These are phyloP conservation scores for Galeopsomyia nigrocyanea DNA, from an alignment of 2,888 invertebrate species.

Conservation along the genomic window DNA sequence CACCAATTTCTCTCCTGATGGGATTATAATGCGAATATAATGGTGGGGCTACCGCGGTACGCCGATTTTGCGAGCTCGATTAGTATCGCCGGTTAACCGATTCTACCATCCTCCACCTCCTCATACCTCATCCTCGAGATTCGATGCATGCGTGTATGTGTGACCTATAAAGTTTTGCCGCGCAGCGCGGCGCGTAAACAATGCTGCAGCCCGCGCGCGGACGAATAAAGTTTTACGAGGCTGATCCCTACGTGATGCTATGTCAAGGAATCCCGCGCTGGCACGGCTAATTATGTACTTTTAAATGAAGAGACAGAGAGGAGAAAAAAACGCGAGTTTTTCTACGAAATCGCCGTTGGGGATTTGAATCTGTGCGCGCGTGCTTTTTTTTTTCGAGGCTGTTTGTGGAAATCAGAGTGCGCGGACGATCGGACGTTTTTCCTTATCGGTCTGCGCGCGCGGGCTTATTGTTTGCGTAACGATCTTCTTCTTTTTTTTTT, in stretches of 20 bases:
- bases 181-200: too few relatives aligned
- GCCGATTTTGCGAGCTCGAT: constrained; percentile 50
- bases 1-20: constrained; percentile 54
- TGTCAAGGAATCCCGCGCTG: too few relatives aligned
- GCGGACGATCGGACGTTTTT: constrained; percentile 25
- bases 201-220: too few relatives aligned
- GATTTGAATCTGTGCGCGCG: background rate
- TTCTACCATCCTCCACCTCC: background rate
- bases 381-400: background rate
- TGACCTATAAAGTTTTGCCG: background rate
- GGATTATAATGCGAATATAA: constrained; percentile 67
- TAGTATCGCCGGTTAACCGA: constrained; percentile 1
- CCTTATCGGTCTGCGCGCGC: constrained; percentile 31
- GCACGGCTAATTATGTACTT: background rate
- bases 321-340: background rate
- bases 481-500: too few relatives aligned
- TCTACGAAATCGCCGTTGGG: background rate
- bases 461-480: background rate
- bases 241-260: too few relatives aligned
- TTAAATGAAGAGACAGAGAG: background rate
- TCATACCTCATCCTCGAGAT: too few relatives aligned
- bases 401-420: constrained; percentile 43
- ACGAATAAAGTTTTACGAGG: too few relatives aligned
- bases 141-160: background rate
- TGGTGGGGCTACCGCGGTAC: constrained; percentile 64